These are phyloP conservation scores for Scaptodrosophila latifasciaeformis DNA, from an alignment of 2,888 invertebrate species.

Conservation along the genomic window DNA sequence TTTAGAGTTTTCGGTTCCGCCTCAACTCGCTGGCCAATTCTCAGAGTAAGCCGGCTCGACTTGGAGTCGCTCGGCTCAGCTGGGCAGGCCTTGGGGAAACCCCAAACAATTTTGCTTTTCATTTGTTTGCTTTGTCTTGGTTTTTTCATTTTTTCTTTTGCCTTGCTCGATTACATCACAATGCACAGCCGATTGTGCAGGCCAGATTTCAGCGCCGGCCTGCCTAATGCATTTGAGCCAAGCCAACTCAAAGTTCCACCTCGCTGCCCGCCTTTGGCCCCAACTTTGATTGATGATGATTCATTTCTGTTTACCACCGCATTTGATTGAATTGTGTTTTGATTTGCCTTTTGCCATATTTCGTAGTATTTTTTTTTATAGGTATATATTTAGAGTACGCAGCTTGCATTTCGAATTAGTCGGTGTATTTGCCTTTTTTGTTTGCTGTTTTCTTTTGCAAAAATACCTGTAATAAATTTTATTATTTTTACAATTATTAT, in stretches of 20 bases:
- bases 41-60: slow-evolving; percentile 26
- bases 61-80: slow-evolving; percentile 16
- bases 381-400: too few relatives aligned
- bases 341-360: slow-evolving; percentile 36
- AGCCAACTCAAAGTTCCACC: too few relatives aligned
- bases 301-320: slow-evolving; percentile 25
- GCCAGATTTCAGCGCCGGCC: slow-evolving; percentile 7
- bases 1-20: slow-evolving; percentile 1
- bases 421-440: slow-evolving; percentile 32
- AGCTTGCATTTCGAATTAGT: slow-evolving; percentile 4
- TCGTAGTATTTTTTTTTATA: too few relatives aligned
- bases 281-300: slow-evolving; percentile 33
- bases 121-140: slow-evolving; percentile 14
- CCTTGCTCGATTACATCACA: slow-evolving; percentile 47
- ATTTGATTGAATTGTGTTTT: slow-evolving; percentile 33
- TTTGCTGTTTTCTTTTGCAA: slow-evolving; percentile 42
- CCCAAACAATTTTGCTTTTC: slow-evolving; percentile 42
- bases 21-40: slow-evolving; percentile 37
- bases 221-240: too few relatives aligned
- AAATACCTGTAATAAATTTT: slow-evolving; percentile 32
- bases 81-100: slow-evolving; percentile 58
- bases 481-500: slow-evolving; percentile 46
- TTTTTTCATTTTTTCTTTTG: not conserved
- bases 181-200: slow-evolving; percentile 43
- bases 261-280: too few relatives aligned